Percentiles rank a stretch among this genome's conserved stretches.
phyloP scores from a whole-genome alignment of 2,113 vertebrate genomes.

The Crotalus horridus region DNA sequence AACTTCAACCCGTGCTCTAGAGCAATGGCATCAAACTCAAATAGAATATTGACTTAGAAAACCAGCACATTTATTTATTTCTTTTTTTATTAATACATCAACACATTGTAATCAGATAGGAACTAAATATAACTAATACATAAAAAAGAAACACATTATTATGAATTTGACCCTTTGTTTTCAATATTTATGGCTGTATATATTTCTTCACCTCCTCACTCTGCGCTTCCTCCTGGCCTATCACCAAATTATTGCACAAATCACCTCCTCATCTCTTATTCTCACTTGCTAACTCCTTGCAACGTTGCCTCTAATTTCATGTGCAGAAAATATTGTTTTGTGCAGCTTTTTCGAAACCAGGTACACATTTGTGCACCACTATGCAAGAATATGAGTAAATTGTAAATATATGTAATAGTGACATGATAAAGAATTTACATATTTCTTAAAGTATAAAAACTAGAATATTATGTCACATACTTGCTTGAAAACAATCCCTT shows the following conservation, averaged over 20 bases:
- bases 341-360: not conserved
- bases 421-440: too few relatives aligned
- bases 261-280: not conserved
- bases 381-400: not conserved
- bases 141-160: not conserved
- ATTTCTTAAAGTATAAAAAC: too few relatives aligned
- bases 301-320: not conserved
- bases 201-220: not conserved
- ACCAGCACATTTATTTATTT: not conserved
- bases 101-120: not conserved
- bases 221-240: not conserved
- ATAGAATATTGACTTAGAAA: not conserved
- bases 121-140: not conserved
- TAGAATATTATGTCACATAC: too few relatives aligned
- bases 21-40: not conserved
- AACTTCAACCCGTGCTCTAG: not conserved
- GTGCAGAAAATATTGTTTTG: not conserved
- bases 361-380: not conserved
- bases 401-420: too few relatives aligned
- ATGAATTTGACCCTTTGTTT: not conserved
- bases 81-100: not conserved
- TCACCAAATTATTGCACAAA: not conserved
- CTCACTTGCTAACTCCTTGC: not conserved
- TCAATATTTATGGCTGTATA: not conserved
- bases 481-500: not conserved